Conservation (phyloP, 2,113 vertebrate genomes). For the Sakesphorus luctuosus region DNA sequence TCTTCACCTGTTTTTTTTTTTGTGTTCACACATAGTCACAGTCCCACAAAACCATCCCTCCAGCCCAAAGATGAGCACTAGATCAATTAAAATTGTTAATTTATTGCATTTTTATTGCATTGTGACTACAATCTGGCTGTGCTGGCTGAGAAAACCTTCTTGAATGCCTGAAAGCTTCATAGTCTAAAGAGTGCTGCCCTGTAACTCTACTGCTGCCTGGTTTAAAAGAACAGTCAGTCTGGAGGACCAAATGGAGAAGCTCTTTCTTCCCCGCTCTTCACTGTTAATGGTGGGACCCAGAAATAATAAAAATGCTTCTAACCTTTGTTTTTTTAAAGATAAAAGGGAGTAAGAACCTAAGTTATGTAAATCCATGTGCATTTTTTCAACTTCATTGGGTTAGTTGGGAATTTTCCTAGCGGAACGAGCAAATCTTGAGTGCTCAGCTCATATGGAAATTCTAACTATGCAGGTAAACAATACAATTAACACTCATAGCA, state of each 20-base stretch:
- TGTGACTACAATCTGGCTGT: not conserved
- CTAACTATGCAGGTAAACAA: not conserved
- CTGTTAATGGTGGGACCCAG: not conserved
- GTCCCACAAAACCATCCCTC: not conserved
- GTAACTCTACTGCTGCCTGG: not conserved
- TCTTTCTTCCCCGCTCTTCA: not conserved
- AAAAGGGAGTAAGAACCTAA: not conserved
- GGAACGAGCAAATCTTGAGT: not conserved
- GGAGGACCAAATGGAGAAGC: not conserved
- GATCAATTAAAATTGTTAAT: not conserved
- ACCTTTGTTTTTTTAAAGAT: not conserved
- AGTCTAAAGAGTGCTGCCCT: not conserved
- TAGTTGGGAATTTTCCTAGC: not conserved
- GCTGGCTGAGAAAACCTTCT: not conserved
- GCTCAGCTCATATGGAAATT: not conserved
- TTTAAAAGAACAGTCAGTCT: not conserved
- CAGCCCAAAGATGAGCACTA: not conserved
- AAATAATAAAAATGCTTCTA: not conserved
- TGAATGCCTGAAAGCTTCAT: not conserved
- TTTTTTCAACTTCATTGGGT: not conserved
- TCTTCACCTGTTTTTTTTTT: not conserved
- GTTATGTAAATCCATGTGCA: not conserved
- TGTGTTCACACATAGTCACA: not conserved
- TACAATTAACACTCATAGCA: not conserved
- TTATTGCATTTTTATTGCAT: not conserved